These are phyloP conservation scores for Myiopsitta monachus DNA, from an alignment of 2,113 vertebrate genomes.

Conservation along the genomic window DNA sequence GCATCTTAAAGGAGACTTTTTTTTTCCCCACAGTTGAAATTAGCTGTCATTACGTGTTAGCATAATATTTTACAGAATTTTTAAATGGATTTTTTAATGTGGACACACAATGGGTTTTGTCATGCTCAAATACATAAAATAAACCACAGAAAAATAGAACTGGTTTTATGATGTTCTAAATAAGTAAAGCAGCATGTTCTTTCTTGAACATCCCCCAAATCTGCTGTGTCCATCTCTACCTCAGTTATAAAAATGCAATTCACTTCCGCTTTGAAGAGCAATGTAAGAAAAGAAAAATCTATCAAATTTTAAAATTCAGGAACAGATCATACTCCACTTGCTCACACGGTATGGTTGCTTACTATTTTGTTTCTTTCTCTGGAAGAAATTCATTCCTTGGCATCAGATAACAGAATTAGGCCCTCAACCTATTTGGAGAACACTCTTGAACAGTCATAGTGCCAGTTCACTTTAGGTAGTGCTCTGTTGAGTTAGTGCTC, in stretches of 20 bases:
- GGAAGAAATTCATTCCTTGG: background rate
- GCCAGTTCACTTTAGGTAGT: background rate
- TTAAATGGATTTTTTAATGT: background rate
- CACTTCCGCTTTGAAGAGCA: background rate
- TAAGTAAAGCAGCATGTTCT: background rate
- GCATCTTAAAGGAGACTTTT: background rate
- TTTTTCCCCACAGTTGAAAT: background rate
- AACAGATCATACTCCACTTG: background rate
- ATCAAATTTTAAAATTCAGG: background rate
- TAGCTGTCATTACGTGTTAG: background rate
- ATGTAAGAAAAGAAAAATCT: background rate
- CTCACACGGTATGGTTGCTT: accelerated
- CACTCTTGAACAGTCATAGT: background rate
- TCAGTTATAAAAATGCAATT: background rate
- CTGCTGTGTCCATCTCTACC: background rate
- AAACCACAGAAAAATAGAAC: background rate
- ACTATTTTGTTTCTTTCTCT: background rate
- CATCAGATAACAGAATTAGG: background rate
- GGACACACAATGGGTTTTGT: background rate
- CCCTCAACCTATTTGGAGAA: background rate
- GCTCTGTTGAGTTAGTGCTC: background rate
- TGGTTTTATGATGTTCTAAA: background rate
- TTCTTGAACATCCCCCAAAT: background rate
- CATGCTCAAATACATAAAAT: background rate
- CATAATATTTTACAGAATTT: background rate